Conservation (phyloP, 1,140 invertebrate species). For the Papilio dardanus region DNA sequence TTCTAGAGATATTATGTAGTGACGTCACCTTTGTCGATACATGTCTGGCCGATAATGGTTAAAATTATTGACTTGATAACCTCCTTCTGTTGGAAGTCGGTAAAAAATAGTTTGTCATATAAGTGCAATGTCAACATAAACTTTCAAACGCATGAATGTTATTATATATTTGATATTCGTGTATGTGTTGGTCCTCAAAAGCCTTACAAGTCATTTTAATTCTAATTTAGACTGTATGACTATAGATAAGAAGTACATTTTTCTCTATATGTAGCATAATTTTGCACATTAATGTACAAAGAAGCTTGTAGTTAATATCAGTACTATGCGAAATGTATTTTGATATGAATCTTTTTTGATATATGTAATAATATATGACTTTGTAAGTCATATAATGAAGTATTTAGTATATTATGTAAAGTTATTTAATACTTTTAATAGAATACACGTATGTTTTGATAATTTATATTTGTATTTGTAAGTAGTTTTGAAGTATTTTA, state of each 20-base stretch:
- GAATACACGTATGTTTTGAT: background rate
- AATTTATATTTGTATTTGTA: background rate
- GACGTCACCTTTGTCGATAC: background rate
- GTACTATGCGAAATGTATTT: background rate
- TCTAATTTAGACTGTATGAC: conserved; percentile 12
- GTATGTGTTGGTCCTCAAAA: conserved; percentile 34
- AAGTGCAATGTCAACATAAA: conserved; percentile 27
- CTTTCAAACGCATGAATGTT: conserved; percentile 33
- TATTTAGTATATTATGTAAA: background rate
- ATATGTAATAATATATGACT: background rate
- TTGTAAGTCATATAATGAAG: background rate
- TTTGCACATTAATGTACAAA: conserved; percentile 28
- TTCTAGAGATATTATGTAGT: too few species aligned
- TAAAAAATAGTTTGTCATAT: background rate
- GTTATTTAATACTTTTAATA: background rate
- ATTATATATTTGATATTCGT: conserved; percentile 20
- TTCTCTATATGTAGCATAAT: conserved; percentile 4
- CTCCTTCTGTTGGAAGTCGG: too few species aligned
- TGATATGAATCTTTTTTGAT: background rate
- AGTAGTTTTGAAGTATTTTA: background rate
- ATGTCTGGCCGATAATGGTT: background rate
- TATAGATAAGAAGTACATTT: conserved; percentile 12
- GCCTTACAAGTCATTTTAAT: conserved; percentile 26
- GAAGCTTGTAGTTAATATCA: conserved; percentile 30
- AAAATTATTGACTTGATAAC: too few species aligned